phyloP scores from a whole-genome alignment of 35 echinoderm and acorn worm genomes.

The Amphiura filiformis region DNA sequence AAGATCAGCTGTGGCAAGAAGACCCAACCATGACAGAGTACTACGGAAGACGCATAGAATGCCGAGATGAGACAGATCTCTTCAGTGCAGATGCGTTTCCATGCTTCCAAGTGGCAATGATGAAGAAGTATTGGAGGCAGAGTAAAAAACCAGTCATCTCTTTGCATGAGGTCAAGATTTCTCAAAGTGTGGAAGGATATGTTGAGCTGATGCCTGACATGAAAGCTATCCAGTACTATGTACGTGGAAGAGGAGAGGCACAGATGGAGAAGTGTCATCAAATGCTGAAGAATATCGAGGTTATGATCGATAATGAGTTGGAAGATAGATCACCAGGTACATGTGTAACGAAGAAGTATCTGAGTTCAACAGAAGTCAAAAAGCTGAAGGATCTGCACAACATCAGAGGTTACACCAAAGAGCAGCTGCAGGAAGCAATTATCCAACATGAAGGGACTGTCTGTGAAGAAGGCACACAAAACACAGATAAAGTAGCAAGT shows the following conservation, averaged over 20 bases:
- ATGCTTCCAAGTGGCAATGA: constrained; percentile 24
- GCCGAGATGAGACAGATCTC: constrained; percentile 14
- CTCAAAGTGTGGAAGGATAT: not conserved
- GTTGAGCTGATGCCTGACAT: constrained; percentile 7
- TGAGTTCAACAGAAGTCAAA: too few relatives aligned
- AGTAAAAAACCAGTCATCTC: not conserved
- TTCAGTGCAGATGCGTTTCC: constrained; percentile 24
- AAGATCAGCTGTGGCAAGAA: too few relatives aligned
- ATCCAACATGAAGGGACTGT: too few relatives aligned
- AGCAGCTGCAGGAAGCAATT: too few relatives aligned
- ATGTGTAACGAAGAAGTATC: too few relatives aligned
- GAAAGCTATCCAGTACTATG: constrained; percentile 14
- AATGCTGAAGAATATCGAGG: not conserved
- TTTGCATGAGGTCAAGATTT: constrained; percentile 3
- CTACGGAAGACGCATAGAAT: constrained; percentile 9
- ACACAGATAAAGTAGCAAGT: too few relatives aligned
- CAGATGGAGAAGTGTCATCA: not conserved
- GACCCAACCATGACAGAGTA: not conserved
- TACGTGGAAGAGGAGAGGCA: constrained; percentile 2
- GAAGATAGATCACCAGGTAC: constrained; percentile 19
- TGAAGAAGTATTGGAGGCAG: not conserved
- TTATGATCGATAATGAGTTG: not conserved
- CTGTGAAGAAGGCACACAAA: too few relatives aligned
- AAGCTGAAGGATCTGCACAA: too few relatives aligned
- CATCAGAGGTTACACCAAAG: too few relatives aligned